phyloP scores from a whole-genome alignment of 2,797 vertebrate genomes.

The Chrysocyon brachyurus region DNA sequence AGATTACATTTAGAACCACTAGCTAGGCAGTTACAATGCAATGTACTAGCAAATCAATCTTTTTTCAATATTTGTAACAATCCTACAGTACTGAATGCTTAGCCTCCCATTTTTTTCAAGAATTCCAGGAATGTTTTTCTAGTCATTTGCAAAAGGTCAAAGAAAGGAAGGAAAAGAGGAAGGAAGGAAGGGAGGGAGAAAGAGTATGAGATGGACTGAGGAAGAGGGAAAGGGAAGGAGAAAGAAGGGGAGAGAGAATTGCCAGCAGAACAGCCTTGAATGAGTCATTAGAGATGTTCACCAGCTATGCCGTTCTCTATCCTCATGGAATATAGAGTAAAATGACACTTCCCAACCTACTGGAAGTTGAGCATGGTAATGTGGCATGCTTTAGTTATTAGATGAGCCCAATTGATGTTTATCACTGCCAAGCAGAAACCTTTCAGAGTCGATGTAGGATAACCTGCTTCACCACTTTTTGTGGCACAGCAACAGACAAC shows the following conservation, averaged over 20 bases:
- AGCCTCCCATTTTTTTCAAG: background rate
- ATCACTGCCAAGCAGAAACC: background rate
- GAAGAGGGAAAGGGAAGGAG: too few relatives aligned
- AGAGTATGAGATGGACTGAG: background rate
- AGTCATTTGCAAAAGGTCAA: background rate
- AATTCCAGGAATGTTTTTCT: background rate
- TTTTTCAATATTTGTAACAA: background rate
- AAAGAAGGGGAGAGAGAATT: background rate
- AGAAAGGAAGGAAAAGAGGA: background rate
- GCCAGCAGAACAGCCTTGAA: background rate
- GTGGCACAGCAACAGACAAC: background rate
- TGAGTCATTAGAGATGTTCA: background rate
- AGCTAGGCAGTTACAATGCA: slow-evolving; percentile 64
- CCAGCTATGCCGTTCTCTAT: background rate
- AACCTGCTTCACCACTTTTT: background rate
- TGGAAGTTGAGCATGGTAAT: background rate
- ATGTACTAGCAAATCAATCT: slow-evolving; percentile 75
- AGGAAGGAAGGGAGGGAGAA: background rate
- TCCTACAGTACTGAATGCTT: background rate
- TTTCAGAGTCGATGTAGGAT: background rate
- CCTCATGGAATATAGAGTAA: background rate
- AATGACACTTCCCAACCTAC: background rate
- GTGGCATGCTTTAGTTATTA: background rate
- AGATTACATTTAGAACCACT: slow-evolving; percentile 38
- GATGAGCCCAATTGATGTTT: background rate